Evolutionary conservation across 2,797 vertebrate species (phyloP), one percentile per base, ranked within the genome.

Genomic region (Cirrhinus mrigala): DNA sequence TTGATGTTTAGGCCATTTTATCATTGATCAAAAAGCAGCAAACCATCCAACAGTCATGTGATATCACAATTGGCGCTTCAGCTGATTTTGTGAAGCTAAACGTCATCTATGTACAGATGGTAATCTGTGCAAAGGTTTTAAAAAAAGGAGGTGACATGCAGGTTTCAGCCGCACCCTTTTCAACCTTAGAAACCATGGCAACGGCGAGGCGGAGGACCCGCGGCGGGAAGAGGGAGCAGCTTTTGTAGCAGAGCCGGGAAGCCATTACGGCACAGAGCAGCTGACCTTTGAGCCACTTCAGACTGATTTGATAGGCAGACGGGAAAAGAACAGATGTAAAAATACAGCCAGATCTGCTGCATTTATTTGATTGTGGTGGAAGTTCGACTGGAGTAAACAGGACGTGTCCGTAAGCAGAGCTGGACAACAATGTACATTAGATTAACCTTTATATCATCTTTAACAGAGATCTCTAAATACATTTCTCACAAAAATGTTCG

Each of bases 131-230:
- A 88, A 89, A 85, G 82, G 86, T 87, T 48, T 62, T 18, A 54
- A 85, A 40, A 48, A 56, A 40, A 58, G 22, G 40, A 77, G 16
- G 37, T 10, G 2, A 80, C 37, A 14, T 48, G 52, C 70, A 75
- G 62, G 86, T 79, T 88, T 84, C 83, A 82, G 83, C 93, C 91
- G 93, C 92, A 90, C 93, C 94, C 93, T 91, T 80, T 91, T 94
- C 90, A 94, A 95, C 93, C 94, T 94, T 93, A 92, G 95, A 92
- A 96, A 93, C 95, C 95, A 96, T 96, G 92, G 95, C 93, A 96
- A 96, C 95, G 48, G 86, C 9, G 92, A 92, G 91, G 91, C 88
- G 80, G 90, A 93, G 93, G 91, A 92, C 92, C 92, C 93, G 87
- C 86, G 71, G 93, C 81, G 27, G 52, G 22, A 82, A 44, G 56